These are phyloP conservation scores for Rotaria macrura DNA, from an alignment of 2,888 invertebrate species.

Conservation along the genomic window DNA sequence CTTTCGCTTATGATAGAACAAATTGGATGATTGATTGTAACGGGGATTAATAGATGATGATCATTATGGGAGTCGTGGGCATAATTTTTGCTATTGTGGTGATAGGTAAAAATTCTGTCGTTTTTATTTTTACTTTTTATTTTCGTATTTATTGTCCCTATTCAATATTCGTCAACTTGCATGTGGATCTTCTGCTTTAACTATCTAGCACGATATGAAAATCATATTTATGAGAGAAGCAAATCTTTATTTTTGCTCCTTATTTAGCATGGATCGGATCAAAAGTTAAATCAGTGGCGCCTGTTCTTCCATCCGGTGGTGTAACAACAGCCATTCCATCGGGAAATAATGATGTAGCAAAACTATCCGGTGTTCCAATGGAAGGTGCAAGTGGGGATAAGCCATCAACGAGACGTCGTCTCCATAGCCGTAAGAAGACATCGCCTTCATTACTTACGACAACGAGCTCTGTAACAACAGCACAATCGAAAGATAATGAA, in stretches of 20 bases:
- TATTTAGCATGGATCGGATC: neutral
- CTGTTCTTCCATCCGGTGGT: neutral
- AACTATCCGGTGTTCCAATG: neutral
- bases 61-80: constrained; percentile 31
- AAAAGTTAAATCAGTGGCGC: neutral
- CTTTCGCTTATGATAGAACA: neutral
- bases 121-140: neutral
- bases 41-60: constrained; percentile 31
- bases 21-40: neutral
- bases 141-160: neutral
- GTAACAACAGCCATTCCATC: neutral
- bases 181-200: neutral
- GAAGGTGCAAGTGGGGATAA: neutral
- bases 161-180: neutral
- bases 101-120: constrained; percentile 27
- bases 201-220: neutral
- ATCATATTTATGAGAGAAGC: neutral
- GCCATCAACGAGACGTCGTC: neutral
- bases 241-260: neutral
- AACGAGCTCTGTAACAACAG: neutral
- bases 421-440: neutral
- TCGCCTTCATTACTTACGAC: neutral
- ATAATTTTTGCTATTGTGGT: constrained; percentile 31
- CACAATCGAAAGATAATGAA: neutral
- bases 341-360: neutral